These are phyloP conservation scores for Leptopilina drosophilae DNA, from an alignment of 2,888 invertebrate genomes.

Conservation along the genomic window DNA sequence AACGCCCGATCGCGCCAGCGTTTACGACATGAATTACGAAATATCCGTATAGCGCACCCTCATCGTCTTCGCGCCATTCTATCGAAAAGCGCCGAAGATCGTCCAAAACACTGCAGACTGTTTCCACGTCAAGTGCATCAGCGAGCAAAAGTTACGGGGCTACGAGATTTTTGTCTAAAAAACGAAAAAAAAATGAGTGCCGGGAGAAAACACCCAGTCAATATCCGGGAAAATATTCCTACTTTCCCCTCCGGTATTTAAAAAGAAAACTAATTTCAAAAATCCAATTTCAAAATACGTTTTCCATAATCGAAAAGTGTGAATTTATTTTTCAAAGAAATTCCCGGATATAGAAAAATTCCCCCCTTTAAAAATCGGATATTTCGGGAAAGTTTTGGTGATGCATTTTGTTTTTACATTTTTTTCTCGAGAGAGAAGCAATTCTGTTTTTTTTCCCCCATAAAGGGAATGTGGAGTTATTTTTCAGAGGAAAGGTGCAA, in stretches of 20 bases:
- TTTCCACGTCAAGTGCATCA: slow-evolving; percentile 58
- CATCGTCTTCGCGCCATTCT: slow-evolving; percentile 68
- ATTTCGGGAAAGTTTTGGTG: too few relatives aligned
- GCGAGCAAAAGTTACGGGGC: slow-evolving; percentile 42
- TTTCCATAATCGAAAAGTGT: too few relatives aligned
- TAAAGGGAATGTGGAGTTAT: neutral
- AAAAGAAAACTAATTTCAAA: too few relatives aligned
- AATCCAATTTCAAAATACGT: too few relatives aligned
- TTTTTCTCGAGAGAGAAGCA: neutral
- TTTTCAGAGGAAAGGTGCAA: slow-evolving; percentile 22
- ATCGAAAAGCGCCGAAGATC: slow-evolving; percentile 70
- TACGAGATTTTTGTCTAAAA: slow-evolving; percentile 65
- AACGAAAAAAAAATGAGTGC: neutral
- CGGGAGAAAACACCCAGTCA: neutral
- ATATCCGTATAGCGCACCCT: slow-evolving; percentile 89
- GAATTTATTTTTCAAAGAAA: too few relatives aligned
- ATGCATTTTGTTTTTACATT: too few relatives aligned
- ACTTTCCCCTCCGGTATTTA: too few relatives aligned
- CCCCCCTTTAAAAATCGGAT: too few relatives aligned
- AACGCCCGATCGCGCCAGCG: slow-evolving; percentile 91
- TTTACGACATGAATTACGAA: slow-evolving; percentile 97
- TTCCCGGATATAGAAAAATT: too few relatives aligned
- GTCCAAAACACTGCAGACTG: slow-evolving; percentile 61
- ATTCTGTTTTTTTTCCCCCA: neutral
- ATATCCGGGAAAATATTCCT: too few relatives aligned